phyloP scores from a whole-genome alignment of 1,140 invertebrate genomes.

The Penaeus chinensis region DNA sequence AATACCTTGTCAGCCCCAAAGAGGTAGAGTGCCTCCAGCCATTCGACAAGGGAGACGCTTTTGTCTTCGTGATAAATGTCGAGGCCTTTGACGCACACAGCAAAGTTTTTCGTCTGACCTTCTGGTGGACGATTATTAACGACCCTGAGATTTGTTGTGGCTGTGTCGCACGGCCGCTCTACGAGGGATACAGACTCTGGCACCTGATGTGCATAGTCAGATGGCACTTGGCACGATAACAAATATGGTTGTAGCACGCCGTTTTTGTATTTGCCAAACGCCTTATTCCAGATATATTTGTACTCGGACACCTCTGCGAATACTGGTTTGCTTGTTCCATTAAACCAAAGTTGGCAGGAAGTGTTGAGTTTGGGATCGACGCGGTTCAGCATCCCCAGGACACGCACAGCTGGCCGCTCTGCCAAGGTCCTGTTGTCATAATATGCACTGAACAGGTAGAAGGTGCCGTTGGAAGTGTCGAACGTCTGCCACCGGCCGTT shows the following conservation, averaged over 20 bases:
- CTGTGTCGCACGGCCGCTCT: conserved; percentile 84
- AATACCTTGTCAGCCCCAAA: conserved; percentile 93
- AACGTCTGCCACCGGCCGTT: conserved; percentile 82
- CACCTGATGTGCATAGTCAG: conserved; percentile 70
- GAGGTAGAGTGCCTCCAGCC: conserved; percentile 88
- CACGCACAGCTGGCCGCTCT: conserved; percentile 80
- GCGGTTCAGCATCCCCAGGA: conserved; percentile 91
- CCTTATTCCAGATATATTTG: conserved; percentile 94
- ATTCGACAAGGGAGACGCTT: conserved; percentile 89
- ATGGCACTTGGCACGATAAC: conserved; percentile 85
- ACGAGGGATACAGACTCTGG: conserved; percentile 89
- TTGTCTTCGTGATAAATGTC: conserved; percentile 93
- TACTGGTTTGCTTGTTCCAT: conserved; percentile 82
- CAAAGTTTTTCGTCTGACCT: conserved; percentile 81
- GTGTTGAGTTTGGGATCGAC: conserved; percentile 86
- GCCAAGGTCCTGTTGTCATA: conserved; percentile 83
- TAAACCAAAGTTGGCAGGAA: conserved; percentile 91
- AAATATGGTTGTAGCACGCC: conserved; percentile 92
- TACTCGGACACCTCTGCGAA: conserved; percentile 85
- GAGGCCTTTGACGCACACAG: conserved; percentile 93
- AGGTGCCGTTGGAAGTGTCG: conserved; percentile 83
- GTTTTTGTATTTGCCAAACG: conserved; percentile 94
- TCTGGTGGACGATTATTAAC: conserved; percentile 79
- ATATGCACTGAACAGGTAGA: conserved; percentile 90
- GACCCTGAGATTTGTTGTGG: conserved; percentile 86